Conservation (phyloP, 2,888 invertebrate species). For the Archaeoteleia sp. region DNA sequence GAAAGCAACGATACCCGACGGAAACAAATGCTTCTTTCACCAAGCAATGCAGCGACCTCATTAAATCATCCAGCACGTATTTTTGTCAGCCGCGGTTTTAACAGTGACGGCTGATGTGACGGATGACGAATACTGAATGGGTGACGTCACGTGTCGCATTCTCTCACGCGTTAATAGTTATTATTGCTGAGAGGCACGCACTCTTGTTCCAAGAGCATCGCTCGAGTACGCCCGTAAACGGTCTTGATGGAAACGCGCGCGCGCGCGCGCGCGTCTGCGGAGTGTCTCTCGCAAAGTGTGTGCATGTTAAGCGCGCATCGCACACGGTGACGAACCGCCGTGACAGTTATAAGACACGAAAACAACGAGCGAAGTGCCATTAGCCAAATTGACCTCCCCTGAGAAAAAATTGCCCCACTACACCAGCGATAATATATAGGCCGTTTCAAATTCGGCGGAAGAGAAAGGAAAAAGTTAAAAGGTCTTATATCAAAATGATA, state of each 20-base stretch:
- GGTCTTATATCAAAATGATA: no score
- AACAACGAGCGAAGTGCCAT: no score
- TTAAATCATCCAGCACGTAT: conserved; percentile 40
- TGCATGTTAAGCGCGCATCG: no score
- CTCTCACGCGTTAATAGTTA: conserved; percentile 72
- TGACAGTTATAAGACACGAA: no score
- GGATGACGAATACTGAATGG: conserved; percentile 59
- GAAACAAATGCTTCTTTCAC: conserved; percentile 18
- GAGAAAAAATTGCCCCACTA: no score
- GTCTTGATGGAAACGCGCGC: conserved; percentile 22
- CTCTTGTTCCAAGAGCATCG: conserved; percentile 60
- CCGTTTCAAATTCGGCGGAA: no score
- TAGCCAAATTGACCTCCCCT: no score
- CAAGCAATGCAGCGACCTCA: conserved; percentile 47
- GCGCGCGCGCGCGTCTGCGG: no score
- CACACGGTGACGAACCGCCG: no score
- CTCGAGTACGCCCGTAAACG: conserved; percentile 31
- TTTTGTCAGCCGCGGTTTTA: conserved; percentile 34
- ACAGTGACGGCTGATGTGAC: conserved; percentile 29
- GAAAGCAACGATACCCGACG: conserved; percentile 13
- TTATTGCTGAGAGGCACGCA: conserved; percentile 70
- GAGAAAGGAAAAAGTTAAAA: no score
- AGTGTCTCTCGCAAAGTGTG: no score
- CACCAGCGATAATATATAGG: no score
- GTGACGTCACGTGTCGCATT: conserved; percentile 69